These are phyloP conservation scores for Saccostrea echinata DNA, from an alignment of 1,140 invertebrate genomes.

Conservation along the genomic window DNA sequence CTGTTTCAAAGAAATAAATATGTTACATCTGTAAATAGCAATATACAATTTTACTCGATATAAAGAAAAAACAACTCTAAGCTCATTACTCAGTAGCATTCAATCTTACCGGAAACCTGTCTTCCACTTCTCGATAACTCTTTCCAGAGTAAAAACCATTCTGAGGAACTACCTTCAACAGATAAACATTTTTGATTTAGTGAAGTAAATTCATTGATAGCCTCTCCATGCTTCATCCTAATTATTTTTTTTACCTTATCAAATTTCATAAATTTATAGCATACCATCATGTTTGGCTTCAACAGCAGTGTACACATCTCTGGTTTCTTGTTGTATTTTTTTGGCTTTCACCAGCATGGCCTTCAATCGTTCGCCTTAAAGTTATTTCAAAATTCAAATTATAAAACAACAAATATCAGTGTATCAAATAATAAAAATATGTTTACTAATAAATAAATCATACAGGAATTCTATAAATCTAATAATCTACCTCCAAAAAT, in stretches of 20 bases:
- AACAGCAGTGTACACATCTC: constrained; percentile 11
- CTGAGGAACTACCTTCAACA: neutral
- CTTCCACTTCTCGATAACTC: neutral
- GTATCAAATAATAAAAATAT: neutral
- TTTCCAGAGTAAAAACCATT: constrained; percentile 18
- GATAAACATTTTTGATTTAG: neutral
- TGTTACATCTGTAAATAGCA: neutral
- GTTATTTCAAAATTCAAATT: neutral
- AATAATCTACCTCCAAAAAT: neutral
- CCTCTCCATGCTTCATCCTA: neutral
- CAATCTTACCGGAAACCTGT: constrained; percentile 6
- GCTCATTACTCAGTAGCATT: neutral
- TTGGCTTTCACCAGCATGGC: neutral
- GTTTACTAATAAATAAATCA: neutral
- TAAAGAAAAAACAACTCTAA: too few relatives aligned
- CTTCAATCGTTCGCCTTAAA: neutral
- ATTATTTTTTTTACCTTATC: neutral
- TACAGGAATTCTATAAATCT: neutral
- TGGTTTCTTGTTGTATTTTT: constrained; percentile 8
- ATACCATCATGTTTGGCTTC: constrained; percentile 12
- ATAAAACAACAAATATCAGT: neutral
- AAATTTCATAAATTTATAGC: neutral
- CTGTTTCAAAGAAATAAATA: too few relatives aligned
- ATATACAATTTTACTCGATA: too few relatives aligned
- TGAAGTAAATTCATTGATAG: neutral